phyloP scores from a whole-genome alignment of 2,888 invertebrate species.

The Dendrolimus houi region DNA sequence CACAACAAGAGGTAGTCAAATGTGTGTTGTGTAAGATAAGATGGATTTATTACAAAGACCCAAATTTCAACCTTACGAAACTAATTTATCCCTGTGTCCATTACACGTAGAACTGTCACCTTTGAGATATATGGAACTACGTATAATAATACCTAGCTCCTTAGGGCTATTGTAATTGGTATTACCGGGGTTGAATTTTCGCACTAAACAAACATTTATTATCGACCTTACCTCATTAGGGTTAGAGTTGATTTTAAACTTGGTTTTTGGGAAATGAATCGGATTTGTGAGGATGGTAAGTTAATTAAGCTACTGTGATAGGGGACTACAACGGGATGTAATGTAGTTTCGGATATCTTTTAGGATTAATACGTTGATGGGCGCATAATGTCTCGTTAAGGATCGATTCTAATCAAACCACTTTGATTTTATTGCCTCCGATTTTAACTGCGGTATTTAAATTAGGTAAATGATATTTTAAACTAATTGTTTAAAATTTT shows the following conservation, averaged over 20 bases:
- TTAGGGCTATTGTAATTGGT: conserved; percentile 9
- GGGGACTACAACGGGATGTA: conserved; percentile 5
- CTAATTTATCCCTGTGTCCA: not conserved
- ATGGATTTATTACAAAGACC: not conserved
- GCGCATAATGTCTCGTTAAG: conserved; percentile 2
- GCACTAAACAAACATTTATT: not conserved
- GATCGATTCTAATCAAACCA: not conserved
- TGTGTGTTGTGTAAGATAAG: not conserved
- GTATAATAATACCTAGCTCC: conserved; percentile 9
- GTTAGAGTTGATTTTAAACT: not conserved
- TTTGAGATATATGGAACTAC: conserved; percentile 5
- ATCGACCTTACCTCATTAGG: not conserved
- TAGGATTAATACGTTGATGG: conserved; percentile 17
- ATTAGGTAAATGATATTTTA: no score
- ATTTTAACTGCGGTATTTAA: no score
- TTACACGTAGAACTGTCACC: conserved; percentile 1
- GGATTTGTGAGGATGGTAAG: conserved; percentile 15
- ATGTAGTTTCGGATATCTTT: conserved; percentile 18
- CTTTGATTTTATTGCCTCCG: not conserved
- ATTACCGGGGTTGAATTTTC: conserved; percentile 3
- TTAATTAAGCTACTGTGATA: conserved; percentile 17
- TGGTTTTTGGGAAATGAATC: conserved; percentile 3
- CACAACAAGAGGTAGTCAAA: no score
- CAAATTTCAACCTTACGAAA: not conserved
- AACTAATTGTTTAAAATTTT: no score